Base-by-base conservation (phyloP, 1,140 invertebrate genomes). In the Pseudomyrmex pallidus region DNA sequence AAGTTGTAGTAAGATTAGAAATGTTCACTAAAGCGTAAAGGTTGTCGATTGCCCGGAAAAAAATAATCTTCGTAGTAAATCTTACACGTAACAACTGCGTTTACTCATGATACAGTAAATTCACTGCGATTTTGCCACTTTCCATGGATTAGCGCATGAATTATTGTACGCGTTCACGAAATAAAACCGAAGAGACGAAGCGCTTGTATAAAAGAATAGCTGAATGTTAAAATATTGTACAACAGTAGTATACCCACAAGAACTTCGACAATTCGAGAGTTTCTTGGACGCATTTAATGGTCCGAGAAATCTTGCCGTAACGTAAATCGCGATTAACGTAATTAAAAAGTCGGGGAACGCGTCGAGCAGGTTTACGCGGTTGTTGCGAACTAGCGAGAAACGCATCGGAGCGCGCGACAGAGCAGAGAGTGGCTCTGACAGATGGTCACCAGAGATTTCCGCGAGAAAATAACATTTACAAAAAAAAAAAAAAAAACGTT, bases 321-420 rank as follows among this genome's bases (percentile, higher is more conserved):
- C 61, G 54, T 82, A 74, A 73, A 80, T 78, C 61, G 20, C 20
- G 68, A 77, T 61, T 84, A 77, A 84, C 76, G 73, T 82, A 88
- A 87, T 88, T 85, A 85, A 63, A 82, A 72, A 61, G 7, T 82
- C 22, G 54, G 10, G 52, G 62, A 85, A 85, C 72, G 61, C 64
- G 85, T 88, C 76, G 50, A 87, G 86, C 86, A 85, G 83, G 87
- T 88, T 85, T 82, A 73, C 56, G 17, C 68, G 66, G 61, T 63
- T 66, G 54, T 84, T 52, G 67, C 56, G 77, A 62, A 62, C 77
- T 25, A 62, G 63, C 57, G 70, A 83, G 64, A 44, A 59, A 70
- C 70, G 48, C 77, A 83, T 83, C 84, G 68, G 44, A 77, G 57
- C 78, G 63, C 66, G 44, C 50, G 85, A 35, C 35, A 35, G 84